These are phyloP conservation scores for Trichoplax adhaerens DNA, from an alignment of 37 sponge, comb jelly and placozoan genomes.

Conservation along the genomic window DNA sequence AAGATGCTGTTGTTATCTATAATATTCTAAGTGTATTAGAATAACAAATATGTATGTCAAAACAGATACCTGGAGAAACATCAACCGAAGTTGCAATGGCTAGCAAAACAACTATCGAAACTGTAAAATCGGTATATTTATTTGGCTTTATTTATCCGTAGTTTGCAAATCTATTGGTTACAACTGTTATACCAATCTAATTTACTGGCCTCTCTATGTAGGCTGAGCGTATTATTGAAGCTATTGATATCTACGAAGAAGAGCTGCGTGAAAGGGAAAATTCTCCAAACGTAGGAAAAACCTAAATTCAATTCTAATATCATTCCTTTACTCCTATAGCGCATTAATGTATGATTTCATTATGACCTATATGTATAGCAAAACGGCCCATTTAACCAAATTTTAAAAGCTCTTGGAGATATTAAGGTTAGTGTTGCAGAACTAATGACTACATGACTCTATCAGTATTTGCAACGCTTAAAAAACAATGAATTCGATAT, in stretches of 20 bases:
- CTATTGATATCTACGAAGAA: conserved; percentile 44
- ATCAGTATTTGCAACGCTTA: too few species aligned
- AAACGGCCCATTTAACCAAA: too few species aligned
- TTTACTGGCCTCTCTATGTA: conserved; percentile 1
- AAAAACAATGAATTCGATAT: too few species aligned
- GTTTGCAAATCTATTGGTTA: neutral
- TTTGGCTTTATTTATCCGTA: neutral
- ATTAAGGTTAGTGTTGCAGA: too few species aligned
- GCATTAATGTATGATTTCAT: neutral
- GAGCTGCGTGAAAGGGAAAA: conserved; percentile 33
- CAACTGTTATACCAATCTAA: neutral
- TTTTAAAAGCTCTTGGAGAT: too few species aligned
- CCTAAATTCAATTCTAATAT: too few species aligned
- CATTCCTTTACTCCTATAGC: too few species aligned
- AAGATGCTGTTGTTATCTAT: neutral
- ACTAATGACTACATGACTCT: too few species aligned
- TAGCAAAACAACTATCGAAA: conserved; percentile 53
- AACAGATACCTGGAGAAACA: conserved; percentile 38
- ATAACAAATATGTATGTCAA: neutral
- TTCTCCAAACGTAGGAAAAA: too few species aligned
- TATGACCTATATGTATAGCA: neutral
- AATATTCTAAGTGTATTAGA: neutral
- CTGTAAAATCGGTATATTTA: conserved; percentile 41
- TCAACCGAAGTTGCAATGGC: conserved; percentile 31
- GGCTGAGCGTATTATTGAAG: conserved; percentile 83